Conservation (phyloP, 2,797 vertebrate genomes). For the Gymnothorax reevesii region DNA sequence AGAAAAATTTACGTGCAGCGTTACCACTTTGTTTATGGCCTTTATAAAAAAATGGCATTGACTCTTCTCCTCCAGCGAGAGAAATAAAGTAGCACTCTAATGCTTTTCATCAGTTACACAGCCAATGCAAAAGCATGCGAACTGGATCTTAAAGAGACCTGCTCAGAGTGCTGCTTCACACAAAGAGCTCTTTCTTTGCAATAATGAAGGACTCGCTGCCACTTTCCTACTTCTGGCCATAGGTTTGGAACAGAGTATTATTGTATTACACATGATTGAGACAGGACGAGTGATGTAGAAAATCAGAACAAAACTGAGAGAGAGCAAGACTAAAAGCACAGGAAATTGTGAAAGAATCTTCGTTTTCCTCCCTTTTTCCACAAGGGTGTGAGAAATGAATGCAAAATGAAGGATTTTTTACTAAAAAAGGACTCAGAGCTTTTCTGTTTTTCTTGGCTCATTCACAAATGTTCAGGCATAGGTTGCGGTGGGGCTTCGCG, state of each 20-base stretch:
- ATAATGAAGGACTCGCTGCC: slow-evolving; percentile 36
- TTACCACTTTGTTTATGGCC: slow-evolving; percentile 50
- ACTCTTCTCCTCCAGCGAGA: slow-evolving; percentile 34
- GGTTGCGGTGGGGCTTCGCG: slow-evolving; percentile 8
- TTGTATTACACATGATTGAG: slow-evolving; percentile 31
- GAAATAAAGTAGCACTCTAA: slow-evolving; percentile 44
- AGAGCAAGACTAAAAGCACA: neutral
- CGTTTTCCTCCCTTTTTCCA: slow-evolving; percentile 30
- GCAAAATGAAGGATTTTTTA: slow-evolving; percentile 15
- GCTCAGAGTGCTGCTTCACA: slow-evolving; percentile 37
- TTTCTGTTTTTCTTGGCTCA: slow-evolving; percentile 35
- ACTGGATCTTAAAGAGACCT: neutral
- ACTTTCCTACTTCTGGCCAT: slow-evolving; percentile 38
- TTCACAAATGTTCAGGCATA: slow-evolving; percentile 32
- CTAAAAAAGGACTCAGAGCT: slow-evolving; percentile 24
- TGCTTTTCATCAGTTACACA: slow-evolving; percentile 51
- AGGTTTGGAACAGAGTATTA: slow-evolving; percentile 33
- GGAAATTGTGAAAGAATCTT: slow-evolving; percentile 27
- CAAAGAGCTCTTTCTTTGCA: slow-evolving; percentile 39
- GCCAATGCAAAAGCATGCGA: neutral
- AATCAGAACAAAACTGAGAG: slow-evolving; percentile 12
- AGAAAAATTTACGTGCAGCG: neutral
- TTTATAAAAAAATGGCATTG: slow-evolving; percentile 43
- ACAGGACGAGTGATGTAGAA: slow-evolving; percentile 7
- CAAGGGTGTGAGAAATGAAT: slow-evolving; percentile 36